Percentiles rank a stretch among this genome's conserved stretches.
Evolutionary conservation across 1,140 invertebrate genomes (phyloP).

Genomic region (Plodia interpunctella): DNA sequence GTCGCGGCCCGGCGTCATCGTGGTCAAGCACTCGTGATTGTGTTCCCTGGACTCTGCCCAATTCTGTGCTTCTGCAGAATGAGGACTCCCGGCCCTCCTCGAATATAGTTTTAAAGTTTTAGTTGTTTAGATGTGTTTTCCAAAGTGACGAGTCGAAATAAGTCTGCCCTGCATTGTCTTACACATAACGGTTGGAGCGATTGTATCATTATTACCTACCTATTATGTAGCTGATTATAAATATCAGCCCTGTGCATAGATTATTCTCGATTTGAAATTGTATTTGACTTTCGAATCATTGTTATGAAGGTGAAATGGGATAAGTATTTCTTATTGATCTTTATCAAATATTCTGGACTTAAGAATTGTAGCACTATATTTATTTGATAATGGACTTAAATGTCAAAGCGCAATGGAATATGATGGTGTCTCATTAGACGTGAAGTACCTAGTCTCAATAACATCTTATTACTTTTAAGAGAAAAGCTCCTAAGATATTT

Average conservation of each 20-base stretch:
- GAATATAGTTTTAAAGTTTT: constrained; percentile 71
- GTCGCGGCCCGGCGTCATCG: constrained; percentile 90
- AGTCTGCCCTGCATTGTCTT: constrained; percentile 67
- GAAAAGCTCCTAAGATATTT: not conserved
- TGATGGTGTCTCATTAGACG: constrained; percentile 1
- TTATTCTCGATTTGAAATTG: constrained; percentile 69
- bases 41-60: constrained; percentile 39
- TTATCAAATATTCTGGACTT: constrained; percentile 11
- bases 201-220: constrained; percentile 31
- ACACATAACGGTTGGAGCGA: constrained; percentile 48
- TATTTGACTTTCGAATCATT: constrained; percentile 45
- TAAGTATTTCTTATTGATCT: constrained; percentile 28
- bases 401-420: not conserved
- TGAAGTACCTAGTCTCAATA: constrained; percentile 3
- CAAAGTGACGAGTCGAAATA: constrained; percentile 73
- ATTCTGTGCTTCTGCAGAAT: constrained; percentile 5
- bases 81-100: constrained; percentile 61
- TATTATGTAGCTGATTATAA: constrained; percentile 43
- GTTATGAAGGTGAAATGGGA: constrained; percentile 33
- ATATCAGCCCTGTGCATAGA: constrained; percentile 66
- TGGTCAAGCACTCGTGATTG: constrained; percentile 89
- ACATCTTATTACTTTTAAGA: constrained; percentile 4
- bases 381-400: not conserved
- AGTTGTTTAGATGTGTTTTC: constrained; percentile 72
- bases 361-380: constrained; percentile 18